These are phyloP conservation scores for Heliocidaris tuberculata DNA, from an alignment of 35 echinoderm and acorn worm genomes.

Conservation along the genomic window DNA sequence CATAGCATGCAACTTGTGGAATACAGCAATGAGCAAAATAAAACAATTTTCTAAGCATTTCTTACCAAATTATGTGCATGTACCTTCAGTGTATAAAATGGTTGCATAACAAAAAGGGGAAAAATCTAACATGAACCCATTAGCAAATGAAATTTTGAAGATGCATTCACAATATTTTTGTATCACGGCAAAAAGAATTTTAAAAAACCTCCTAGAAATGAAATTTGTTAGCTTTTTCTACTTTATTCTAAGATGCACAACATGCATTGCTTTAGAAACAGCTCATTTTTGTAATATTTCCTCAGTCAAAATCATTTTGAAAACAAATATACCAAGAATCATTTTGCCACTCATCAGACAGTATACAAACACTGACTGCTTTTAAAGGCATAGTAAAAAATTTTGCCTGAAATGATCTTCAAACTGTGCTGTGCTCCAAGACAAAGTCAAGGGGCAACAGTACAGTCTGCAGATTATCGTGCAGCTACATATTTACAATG, in stretches of 20 bases:
- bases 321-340: too few species aligned
- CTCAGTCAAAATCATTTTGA: too few species aligned
- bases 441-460: too few species aligned
- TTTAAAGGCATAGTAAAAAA: too few species aligned
- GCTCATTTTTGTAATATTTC: too few species aligned
- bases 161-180: not conserved
- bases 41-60: not conserved
- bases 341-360: too few species aligned
- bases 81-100: not conserved
- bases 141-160: not conserved
- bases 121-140: not conserved
- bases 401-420: too few species aligned
- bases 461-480: too few species aligned
- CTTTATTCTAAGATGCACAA: not conserved
- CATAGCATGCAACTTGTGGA: not conserved
- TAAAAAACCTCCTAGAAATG: not conserved
- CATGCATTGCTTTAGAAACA: not conserved
- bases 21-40: not conserved
- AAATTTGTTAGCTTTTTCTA: not conserved
- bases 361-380: too few species aligned
- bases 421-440: too few species aligned
- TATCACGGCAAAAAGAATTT: not conserved
- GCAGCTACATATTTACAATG: too few species aligned
- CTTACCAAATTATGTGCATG: not conserved
- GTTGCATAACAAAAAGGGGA: not conserved